Percentiles rank a stretch among this genome's conserved stretches.
These are phyloP conservation scores for Jacana jacana DNA, from an alignment of 2,113 vertebrate genomes.

Conservation along the genomic window DNA sequence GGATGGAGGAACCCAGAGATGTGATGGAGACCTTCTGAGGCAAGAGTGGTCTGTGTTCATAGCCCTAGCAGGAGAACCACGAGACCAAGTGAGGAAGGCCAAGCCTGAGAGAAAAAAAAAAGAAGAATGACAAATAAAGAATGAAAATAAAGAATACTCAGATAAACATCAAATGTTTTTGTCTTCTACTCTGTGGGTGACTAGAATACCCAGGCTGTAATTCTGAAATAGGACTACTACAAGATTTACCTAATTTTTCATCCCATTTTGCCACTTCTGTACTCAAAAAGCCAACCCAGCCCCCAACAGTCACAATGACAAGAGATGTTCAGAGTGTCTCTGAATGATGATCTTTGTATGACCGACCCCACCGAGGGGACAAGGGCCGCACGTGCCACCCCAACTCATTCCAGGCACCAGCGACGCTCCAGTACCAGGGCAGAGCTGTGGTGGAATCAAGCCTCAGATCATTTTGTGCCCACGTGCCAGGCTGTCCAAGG, in stretches of 20 bases:
- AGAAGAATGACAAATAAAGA: not conserved
- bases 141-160: not conserved
- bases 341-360: not conserved
- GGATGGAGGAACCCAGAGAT: not conserved
- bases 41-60: not conserved
- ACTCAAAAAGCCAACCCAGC: not conserved
- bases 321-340: not conserved
- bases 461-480: not conserved
- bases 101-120: not conserved
- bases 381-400: not conserved
- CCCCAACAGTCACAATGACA: not conserved
- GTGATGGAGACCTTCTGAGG: not conserved
- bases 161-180: not conserved
- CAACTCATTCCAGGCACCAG: not conserved
- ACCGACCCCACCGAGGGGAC: not conserved
- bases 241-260: not conserved
- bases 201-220: not conserved
- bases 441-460: not conserved
- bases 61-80: not conserved
- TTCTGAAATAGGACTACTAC: not conserved
- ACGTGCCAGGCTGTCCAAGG: not conserved
- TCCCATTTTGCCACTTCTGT: not conserved
- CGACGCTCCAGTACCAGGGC: not conserved
- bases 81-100: not conserved
- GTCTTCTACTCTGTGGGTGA: not conserved